Base-by-base conservation (phyloP, 1,140 invertebrate genomes). In the Thereuonema tuberculata region DNA sequence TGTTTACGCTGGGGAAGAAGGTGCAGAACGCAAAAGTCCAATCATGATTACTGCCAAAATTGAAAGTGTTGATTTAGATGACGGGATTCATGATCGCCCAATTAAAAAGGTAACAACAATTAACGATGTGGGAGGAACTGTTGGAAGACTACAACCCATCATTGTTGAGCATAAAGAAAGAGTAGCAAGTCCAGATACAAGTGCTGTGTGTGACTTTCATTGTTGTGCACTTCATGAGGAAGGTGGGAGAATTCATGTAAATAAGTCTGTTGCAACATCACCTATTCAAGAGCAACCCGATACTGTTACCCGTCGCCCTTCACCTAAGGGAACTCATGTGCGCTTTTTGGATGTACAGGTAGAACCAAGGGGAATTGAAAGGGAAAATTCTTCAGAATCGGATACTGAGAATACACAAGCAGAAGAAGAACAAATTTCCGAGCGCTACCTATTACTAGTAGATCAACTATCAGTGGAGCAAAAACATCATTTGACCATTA, bases 211-310 rank as follows among this genome's bases (percentile, higher is more conserved):
- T 76, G 91, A 94, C 74, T 94, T 94, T 74, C 91, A 94, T 73
- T 95, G 90, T 73, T 93, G 90, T 74, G 86, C 90, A 28, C 77
- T 94, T 60, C 90, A 93, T 77, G 89, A 93, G 71, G 89, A 92
- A 73, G 88, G 89, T 1, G 81, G 89, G 28, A 83, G 87, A 68
- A 92, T 92, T 67, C 87, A 87, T 63, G 87, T 92, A 49, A 88
- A 91, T 74, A 92, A 89, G 72, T 86, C 85, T 64, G 88, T 92
- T 56, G 87, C 88, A 57, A 92, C 89, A 47, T 92, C 88, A 48
- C 89, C 89, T 60, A 92, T 93, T 47, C 89, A 90, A 74, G 88
- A 92, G 64, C 46, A 47, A 23, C 56, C 62, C 21, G 50, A 58
- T 28, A 60, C 57, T 14, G 61, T 53, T 17, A 56, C 59, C 31